Conservation (phyloP, 1,140 invertebrate genomes). For the Hetaerina americana region DNA sequence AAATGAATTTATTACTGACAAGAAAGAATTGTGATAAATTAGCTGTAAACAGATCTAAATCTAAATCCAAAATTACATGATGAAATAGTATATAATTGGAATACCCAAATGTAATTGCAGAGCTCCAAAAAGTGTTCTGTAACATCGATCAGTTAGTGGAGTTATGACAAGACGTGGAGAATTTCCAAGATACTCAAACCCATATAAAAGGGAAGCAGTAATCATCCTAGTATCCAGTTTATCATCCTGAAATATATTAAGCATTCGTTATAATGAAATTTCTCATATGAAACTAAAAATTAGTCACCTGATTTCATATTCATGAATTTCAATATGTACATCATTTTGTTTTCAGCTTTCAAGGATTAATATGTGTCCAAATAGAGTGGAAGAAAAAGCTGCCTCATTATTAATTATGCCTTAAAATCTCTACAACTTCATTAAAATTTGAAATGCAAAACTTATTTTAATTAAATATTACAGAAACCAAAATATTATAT, state of each 20-base stretch:
- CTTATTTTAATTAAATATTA: no score
- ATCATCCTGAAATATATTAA: constrained; percentile 34
- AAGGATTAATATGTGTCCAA: no score
- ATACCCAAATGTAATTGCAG: constrained; percentile 54
- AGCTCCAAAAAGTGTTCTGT: constrained; percentile 83
- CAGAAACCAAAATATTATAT: no score
- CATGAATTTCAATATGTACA: background rate
- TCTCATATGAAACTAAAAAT: constrained; percentile 2
- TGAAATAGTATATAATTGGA: no score
- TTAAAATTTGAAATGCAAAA: no score
- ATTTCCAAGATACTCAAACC: constrained; percentile 91
- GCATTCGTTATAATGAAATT: background rate
- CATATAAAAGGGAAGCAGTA: constrained; percentile 77
- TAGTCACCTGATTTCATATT: background rate
- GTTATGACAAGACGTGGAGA: constrained; percentile 76
- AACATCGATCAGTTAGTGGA: constrained; percentile 80
- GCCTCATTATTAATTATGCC: no score
- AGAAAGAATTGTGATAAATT: constrained; percentile 13
- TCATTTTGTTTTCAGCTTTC: no score
- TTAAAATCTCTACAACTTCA: no score
- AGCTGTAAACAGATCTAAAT: no score
- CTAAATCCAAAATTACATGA: background rate
- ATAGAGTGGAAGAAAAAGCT: no score
- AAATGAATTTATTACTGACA: background rate
- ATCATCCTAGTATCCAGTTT: constrained; percentile 78